Evolutionary conservation across 2,113 vertebrate species (phyloP).

Genomic region (Amazona guildingii): DNA sequence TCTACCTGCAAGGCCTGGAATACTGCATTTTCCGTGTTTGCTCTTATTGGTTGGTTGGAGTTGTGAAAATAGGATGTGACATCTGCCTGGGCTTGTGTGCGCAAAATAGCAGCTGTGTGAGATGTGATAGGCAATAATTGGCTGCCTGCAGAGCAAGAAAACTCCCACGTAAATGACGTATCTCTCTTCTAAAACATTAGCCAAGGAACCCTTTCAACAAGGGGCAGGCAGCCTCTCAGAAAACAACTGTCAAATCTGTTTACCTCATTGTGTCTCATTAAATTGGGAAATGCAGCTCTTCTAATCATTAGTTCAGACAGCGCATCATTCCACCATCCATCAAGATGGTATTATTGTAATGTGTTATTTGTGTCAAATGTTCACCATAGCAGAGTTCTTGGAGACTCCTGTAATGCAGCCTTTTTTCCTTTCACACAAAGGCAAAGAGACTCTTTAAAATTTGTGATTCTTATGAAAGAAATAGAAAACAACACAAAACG

Average conservation of each 20-base stretch:
- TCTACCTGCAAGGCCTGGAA: neutral
- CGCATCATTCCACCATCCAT: neutral
- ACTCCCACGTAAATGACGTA: constrained; percentile 15
- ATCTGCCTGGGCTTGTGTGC: neutral
- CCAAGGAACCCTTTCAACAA: constrained; percentile 24
- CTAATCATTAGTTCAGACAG: constrained; percentile 45
- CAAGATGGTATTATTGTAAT: neutral
- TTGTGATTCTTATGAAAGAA: neutral
- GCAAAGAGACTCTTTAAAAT: neutral
- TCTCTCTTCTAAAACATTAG: constrained; percentile 10
- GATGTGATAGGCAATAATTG: constrained; percentile 51
- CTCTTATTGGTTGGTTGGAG: neutral
- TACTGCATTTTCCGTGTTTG: neutral
- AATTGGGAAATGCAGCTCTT: constrained; percentile 2
- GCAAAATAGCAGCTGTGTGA: constrained; percentile 35
- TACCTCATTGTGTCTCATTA: constrained; percentile 48
- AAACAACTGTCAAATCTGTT: constrained; percentile 42
- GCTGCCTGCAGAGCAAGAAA: constrained; percentile 55
- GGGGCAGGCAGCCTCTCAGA: neutral
- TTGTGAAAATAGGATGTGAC: constrained; percentile 41
- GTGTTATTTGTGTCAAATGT: neutral
- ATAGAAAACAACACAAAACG: neutral
- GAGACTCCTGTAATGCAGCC: neutral
- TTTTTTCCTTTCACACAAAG: neutral
- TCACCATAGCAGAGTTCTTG: neutral